phyloP scores from a whole-genome alignment of 2,113 vertebrate genomes.

The Seriola rivoliana region DNA sequence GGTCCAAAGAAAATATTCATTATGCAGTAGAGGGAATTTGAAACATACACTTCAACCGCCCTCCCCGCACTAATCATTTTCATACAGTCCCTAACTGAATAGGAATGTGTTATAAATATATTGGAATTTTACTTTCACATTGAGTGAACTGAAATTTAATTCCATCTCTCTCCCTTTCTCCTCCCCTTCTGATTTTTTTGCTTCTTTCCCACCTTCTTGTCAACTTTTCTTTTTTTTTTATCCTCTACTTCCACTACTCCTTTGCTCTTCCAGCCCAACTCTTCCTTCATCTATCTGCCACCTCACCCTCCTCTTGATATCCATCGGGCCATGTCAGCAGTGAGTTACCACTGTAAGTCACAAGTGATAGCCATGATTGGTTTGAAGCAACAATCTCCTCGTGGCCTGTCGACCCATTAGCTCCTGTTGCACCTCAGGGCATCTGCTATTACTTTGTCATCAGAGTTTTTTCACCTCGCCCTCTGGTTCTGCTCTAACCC shows the following conservation, averaged over 20 bases:
- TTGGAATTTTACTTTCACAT: neutral
- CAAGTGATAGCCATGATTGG: constrained; percentile 37
- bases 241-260: neutral
- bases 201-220: neutral
- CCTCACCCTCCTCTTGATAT: constrained; percentile 16
- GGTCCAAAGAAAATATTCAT: neutral
- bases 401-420: constrained; percentile 23
- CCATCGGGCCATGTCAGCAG: constrained; percentile 19
- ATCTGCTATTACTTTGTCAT: constrained; percentile 24
- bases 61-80: neutral
- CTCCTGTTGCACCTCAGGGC: constrained; percentile 35
- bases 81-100: neutral
- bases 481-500: constrained; percentile 10
- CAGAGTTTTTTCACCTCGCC: constrained; percentile 10
- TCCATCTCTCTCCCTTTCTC: neutral
- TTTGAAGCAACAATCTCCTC: constrained; percentile 41
- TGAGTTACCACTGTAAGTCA: constrained; percentile 32
- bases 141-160: constrained; percentile 39
- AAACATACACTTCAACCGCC: neutral
- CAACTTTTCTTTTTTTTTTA: neutral
- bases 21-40: neutral
- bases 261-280: constrained; percentile 35
- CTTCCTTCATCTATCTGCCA: constrained; percentile 23
- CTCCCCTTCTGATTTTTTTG: neutral
- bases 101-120: neutral